Evolutionary conservation across 2,888 invertebrate species (phyloP).

Genomic region (Willowsia nigromaculata): DNA sequence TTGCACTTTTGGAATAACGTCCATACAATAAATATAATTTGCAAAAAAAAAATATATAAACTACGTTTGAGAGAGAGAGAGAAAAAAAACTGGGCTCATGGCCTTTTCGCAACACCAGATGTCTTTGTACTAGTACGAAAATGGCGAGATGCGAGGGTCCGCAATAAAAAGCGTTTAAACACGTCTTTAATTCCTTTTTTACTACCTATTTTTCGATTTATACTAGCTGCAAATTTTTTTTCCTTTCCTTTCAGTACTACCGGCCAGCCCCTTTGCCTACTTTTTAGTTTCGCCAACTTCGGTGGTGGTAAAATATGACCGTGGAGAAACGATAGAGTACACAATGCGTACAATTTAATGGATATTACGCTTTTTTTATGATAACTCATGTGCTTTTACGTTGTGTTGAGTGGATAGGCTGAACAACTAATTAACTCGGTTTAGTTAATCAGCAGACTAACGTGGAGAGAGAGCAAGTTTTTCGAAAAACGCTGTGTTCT

Average conservation of each 20-base stretch:
- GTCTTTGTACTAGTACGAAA: slow-evolving; percentile 19
- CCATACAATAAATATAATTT: too few relatives aligned
- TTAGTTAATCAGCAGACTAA: slow-evolving; percentile 55
- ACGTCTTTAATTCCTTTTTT: slow-evolving; percentile 70
- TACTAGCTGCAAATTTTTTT: slow-evolving; percentile 64
- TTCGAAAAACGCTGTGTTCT: slow-evolving; percentile 19
- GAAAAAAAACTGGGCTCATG: too few relatives aligned
- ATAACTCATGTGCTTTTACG: background rate
- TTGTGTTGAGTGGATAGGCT: slow-evolving; percentile 47
- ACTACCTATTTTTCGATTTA: slow-evolving; percentile 63
- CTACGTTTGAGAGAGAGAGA: too few relatives aligned
- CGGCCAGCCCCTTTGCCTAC: slow-evolving; percentile 5
- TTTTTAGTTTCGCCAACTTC: background rate
- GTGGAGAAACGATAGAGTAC: slow-evolving; percentile 21
- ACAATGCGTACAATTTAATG: slow-evolving; percentile 33
- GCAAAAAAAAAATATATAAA: too few relatives aligned
- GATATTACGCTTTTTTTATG: slow-evolving; percentile 48
- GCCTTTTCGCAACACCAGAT: background rate
- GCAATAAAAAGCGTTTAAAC: slow-evolving; percentile 71
- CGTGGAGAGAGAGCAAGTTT: background rate
- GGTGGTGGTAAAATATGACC: slow-evolving; percentile 23
- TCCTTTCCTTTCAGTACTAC: background rate
- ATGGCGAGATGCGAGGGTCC: slow-evolving; percentile 4
- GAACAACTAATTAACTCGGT: slow-evolving; percentile 67
- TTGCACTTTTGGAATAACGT: too few relatives aligned